phyloP scores from a whole-genome alignment of 2,797 vertebrate species.

The Sebastes reedi region DNA sequence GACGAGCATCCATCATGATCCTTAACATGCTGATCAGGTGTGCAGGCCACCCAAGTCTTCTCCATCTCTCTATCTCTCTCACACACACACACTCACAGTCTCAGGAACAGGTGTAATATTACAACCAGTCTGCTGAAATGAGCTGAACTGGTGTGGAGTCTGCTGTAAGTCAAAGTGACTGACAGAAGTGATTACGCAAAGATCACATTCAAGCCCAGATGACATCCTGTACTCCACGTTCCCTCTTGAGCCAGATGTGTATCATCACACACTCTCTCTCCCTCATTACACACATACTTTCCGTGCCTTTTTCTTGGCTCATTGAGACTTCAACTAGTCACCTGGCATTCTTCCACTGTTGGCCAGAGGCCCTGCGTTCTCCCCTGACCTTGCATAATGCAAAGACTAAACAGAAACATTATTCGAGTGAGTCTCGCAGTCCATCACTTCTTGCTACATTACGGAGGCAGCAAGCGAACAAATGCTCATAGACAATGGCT shows the following conservation, averaged over 20 bases:
- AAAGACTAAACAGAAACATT: conserved; percentile 32
- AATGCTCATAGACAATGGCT: neutral
- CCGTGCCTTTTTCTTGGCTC: conserved; percentile 48
- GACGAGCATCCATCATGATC: conserved; percentile 19
- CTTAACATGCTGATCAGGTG: conserved; percentile 39
- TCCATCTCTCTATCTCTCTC: neutral
- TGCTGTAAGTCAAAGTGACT: conserved; percentile 32
- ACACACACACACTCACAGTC: neutral
- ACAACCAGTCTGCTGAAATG: neutral
- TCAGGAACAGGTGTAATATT: conserved; percentile 43
- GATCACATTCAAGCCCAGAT: conserved; percentile 30
- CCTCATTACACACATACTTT: conserved; percentile 64
- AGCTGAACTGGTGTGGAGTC: neutral
- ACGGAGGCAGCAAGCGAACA: neutral
- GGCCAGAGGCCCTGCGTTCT: conserved; percentile 23
- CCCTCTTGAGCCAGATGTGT: conserved; percentile 47
- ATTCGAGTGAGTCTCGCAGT: neutral
- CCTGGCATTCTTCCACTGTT: conserved; percentile 10
- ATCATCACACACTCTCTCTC: conserved; percentile 14
- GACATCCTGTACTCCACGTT: conserved; percentile 33
- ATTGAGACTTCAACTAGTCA: conserved; percentile 43
- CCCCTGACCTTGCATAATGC: conserved; percentile 8
- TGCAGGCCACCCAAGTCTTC: conserved; percentile 44
- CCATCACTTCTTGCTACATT: neutral
- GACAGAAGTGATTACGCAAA: conserved; percentile 27